A percentile compares a stretch with the other conserved stretches of the same genome.
Evolutionary conservation across 2,888 invertebrate genomes (phyloP).

Genomic region (Azorinus chamasolen): DNA sequence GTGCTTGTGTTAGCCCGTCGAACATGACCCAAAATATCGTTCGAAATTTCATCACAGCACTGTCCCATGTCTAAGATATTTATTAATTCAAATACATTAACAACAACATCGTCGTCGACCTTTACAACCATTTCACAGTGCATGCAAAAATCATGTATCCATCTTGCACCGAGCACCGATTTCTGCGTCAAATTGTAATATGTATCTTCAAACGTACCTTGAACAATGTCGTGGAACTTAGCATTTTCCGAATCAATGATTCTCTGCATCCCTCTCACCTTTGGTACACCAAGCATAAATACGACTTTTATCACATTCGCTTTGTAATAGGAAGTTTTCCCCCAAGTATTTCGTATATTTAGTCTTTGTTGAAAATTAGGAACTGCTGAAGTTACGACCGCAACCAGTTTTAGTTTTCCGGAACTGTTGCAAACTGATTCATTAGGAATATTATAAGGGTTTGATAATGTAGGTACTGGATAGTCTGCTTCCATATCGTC

Average conservation of each 20-base stretch:
- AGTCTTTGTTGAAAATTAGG: conserved; percentile 70
- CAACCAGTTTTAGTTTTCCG: conserved; percentile 65
- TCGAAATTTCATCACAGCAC: conserved; percentile 2
- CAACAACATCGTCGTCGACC: conserved; percentile 79
- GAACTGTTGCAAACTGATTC: conserved; percentile 65
- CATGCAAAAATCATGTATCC: conserved; percentile 76
- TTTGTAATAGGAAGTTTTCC: conserved; percentile 65
- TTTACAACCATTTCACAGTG: conserved; percentile 75
- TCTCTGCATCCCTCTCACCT: conserved; percentile 60
- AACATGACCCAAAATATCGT: no score
- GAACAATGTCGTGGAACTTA: conserved; percentile 75
- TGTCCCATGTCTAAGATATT: conserved; percentile 67
- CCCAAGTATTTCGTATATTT: conserved; percentile 78
- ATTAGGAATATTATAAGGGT: conserved; percentile 74
- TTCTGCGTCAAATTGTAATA: conserved; percentile 80
- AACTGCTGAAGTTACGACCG: conserved; percentile 75
- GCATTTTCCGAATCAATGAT: conserved; percentile 74
- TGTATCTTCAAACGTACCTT: conserved; percentile 76
- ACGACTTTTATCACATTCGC: conserved; percentile 68
- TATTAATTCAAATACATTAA: conserved; percentile 76
- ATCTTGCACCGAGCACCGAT: conserved; percentile 74
- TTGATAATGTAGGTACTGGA: conserved; percentile 69
- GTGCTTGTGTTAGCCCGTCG: no score
- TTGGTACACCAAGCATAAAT: conserved; percentile 73
- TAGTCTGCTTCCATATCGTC: conserved; percentile 3